phyloP scores from a whole-genome alignment of 1,140 invertebrate species.

The Vanessa atalanta region DNA sequence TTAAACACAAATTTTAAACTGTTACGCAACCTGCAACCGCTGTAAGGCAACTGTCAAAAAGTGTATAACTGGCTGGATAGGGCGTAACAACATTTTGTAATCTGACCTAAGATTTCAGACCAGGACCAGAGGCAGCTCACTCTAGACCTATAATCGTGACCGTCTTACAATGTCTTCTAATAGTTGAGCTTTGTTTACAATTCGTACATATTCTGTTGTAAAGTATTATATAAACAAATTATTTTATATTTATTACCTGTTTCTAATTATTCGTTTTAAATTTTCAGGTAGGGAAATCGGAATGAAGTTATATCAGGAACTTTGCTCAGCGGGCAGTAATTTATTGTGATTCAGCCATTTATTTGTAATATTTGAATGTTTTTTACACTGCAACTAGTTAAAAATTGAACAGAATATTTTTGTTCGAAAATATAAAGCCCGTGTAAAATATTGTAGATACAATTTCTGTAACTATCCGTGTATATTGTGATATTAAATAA shows the following conservation, averaged over 20 bases:
- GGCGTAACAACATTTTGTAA: too few species aligned
- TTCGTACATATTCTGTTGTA: not conserved
- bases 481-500: slow-evolving; percentile 43
- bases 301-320: slow-evolving; percentile 12
- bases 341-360: not conserved
- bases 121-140: too few species aligned
- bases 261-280: slow-evolving; percentile 15
- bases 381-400: not conserved
- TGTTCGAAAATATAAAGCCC: not conserved
- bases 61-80: too few species aligned
- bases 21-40: too few species aligned
- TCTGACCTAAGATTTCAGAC: too few species aligned
- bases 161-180: not conserved
- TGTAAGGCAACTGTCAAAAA: too few species aligned
- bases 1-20: too few species aligned
- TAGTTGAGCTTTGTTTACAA: not conserved
- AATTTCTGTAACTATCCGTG: slow-evolving; percentile 22
- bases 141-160: too few species aligned
- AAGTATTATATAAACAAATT: not conserved
- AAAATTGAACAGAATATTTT: slow-evolving; percentile 1
- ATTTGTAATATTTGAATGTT: not conserved
- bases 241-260: not conserved
- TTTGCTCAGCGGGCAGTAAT: not conserved
- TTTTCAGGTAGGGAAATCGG: slow-evolving; percentile 41
- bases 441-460: slow-evolving; percentile 22